Percentiles rank a stretch among this genome's conserved stretches.
Evolutionary conservation across 2,888 invertebrate genomes (phyloP).

Genomic region (Eumacrocentrus americanus): DNA sequence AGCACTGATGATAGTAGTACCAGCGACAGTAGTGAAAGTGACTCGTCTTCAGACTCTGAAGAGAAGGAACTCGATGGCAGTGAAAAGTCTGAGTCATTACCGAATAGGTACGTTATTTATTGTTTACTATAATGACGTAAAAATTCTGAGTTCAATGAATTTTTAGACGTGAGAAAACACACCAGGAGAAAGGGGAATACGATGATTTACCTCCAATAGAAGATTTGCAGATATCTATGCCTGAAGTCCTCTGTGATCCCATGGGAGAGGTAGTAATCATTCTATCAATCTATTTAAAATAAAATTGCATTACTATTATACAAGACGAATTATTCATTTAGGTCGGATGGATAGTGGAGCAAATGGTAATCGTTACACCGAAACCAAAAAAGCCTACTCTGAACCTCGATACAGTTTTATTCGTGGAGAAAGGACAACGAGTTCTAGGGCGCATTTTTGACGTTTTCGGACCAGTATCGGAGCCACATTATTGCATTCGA

Average conservation of each 20-base stretch:
- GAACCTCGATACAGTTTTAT: conserved; percentile 86
- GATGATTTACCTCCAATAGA: conserved; percentile 83
- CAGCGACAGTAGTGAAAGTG: conserved; percentile 27
- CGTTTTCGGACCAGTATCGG: conserved; percentile 85
- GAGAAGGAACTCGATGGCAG: conserved; percentile 34
- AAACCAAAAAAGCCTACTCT: conserved; percentile 77
- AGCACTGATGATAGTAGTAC: conserved; percentile 35
- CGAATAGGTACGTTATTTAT: conserved; percentile 24
- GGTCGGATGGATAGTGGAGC: conserved; percentile 57
- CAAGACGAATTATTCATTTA: conserved; percentile 60
- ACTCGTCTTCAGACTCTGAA: conserved; percentile 34
- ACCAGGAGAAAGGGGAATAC: conserved; percentile 64
- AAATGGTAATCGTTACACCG: conserved; percentile 74
- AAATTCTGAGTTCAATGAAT: not conserved
- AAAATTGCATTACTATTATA: not conserved
- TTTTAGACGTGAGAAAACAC: conserved; percentile 19
- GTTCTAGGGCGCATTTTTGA: conserved; percentile 86
- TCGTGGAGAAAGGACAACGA: conserved; percentile 78
- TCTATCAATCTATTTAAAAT: not conserved
- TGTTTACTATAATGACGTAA: not conserved
- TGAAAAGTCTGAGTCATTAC: not conserved
- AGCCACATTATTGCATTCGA: conserved; percentile 88
- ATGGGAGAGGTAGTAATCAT: conserved; percentile 69
- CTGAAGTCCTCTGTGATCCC: conserved; percentile 74
- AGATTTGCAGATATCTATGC: conserved; percentile 79